Conservation (phyloP, 2,797 vertebrate genomes). For the Alauda arvensis region DNA sequence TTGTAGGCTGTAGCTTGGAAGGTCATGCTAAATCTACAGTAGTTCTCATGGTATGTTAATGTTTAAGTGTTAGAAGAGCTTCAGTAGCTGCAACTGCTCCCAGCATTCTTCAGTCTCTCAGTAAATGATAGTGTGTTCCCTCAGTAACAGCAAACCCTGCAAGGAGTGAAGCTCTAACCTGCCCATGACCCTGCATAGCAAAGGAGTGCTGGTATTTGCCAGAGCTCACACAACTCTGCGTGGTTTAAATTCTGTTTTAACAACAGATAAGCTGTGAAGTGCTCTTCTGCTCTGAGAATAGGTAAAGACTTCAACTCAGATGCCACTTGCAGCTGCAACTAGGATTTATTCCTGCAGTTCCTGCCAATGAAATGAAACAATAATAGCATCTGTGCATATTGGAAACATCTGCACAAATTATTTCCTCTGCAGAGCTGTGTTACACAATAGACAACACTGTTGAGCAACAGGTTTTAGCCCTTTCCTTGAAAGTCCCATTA, state of each 20-base stretch:
- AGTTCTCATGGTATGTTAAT: conserved; percentile 13
- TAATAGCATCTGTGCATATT: background rate
- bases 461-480: background rate
- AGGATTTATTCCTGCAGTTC: background rate
- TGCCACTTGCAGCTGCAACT: conserved; percentile 25
- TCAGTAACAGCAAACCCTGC: conserved; percentile 43
- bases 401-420: conserved; percentile 16
- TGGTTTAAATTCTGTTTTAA: conserved; percentile 26
- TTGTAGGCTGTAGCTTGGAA: background rate
- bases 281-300: background rate
- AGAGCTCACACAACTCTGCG: background rate
- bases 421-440: background rate
- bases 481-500: background rate
- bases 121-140: conserved; percentile 34
- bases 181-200: conserved; percentile 42
- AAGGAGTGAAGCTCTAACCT: conserved; percentile 38
- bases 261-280: conserved; percentile 32
- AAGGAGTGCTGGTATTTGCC: conserved; percentile 37
- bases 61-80: conserved; percentile 21
- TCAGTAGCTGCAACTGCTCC: conserved; percentile 9
- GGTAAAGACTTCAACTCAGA: background rate
- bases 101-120: conserved; percentile 13
- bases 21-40: background rate
- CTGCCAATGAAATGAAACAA: background rate
- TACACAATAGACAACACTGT: background rate